Conservation (phyloP, 1,140 invertebrate species). For the Eumeta japonica region DNA sequence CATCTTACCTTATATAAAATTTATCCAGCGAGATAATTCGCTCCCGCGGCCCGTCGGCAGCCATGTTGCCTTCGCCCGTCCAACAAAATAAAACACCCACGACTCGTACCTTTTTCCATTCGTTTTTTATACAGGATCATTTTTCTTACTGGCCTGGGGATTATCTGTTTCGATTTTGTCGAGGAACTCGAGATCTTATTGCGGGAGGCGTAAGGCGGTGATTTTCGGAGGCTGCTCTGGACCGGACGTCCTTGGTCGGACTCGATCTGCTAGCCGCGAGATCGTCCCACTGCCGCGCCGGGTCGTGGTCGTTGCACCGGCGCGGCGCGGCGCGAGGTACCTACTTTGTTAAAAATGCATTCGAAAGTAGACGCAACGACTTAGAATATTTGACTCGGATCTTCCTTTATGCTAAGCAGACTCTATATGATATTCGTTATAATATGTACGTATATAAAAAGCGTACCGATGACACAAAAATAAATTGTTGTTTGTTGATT, state of each 20-base stretch:
- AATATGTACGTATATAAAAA: conserved; percentile 1
- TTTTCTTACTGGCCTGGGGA: conserved; percentile 47
- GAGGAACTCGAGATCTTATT: conserved; percentile 18
- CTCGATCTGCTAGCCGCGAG: conserved; percentile 52
- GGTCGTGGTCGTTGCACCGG: conserved; percentile 51
- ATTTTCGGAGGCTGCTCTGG: conserved; percentile 18
- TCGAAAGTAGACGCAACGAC: conserved; percentile 55
- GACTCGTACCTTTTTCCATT: conserved; percentile 39
- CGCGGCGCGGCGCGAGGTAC: too few species aligned
- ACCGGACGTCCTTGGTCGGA: conserved; percentile 56
- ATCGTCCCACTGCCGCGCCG: conserved; percentile 40
- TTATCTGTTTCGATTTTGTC: conserved; percentile 18
- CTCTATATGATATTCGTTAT: conserved; percentile 33
- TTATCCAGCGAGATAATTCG: conserved; percentile 40
- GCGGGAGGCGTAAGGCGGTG: conserved; percentile 18
- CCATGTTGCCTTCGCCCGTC: conserved; percentile 43
- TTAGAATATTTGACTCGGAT: too few species aligned
- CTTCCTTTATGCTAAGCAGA: too few species aligned
- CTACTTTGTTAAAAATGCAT: conserved; percentile 53
- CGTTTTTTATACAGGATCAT: conserved; percentile 56
- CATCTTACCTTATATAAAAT: conserved; percentile 21
- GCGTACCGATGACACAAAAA: too few species aligned
- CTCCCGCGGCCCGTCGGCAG: conserved; percentile 31
- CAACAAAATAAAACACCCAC: conserved; percentile 51
- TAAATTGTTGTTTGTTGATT: too few species aligned